Evolutionary conservation across 2,797 vertebrate species (phyloP), one percentile per base, ranked within the genome.

Genomic region (Glyptemys insculpta): DNA sequence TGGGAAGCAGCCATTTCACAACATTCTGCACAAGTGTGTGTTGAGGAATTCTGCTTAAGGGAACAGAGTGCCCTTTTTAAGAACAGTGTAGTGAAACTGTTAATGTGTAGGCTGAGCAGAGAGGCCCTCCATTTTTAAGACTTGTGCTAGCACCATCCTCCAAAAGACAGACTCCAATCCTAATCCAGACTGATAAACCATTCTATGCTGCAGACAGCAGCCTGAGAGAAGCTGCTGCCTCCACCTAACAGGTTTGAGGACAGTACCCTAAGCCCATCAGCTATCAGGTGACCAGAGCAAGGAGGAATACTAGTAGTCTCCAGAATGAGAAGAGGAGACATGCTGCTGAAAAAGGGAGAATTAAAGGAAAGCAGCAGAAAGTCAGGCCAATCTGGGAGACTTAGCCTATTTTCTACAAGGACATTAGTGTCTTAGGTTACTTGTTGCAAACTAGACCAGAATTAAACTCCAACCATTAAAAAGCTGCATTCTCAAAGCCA

Each of bases 391-490:
- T 19, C 47, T 49, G 62, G 57, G 56, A 59, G 62, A 50, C 7
- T 57, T 80, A 59, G 9, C 34, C 34, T 85, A 12, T 87, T 83
- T 57, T 44, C 2, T 74, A 34, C 72, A 94, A 91, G 79, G 94
- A 78, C 53, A 90, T 78, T 86, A 59, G 68, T 86, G 89, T 86
- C 87, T 90, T 88, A 94, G 86, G 74, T 92, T 93, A 82, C 83
- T 92, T 81, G 86, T 81, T 83, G 85, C 14, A 81, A 94, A 86
- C 83, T 68, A 83, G 85, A 96, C 72, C 92, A 92, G 96, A 92
- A 96, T 87, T 95, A 95, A 92, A 94, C 91, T 94, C 92, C 86
- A 83, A 72, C 72, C 81, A 90, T 93, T 94, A 93, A 94, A 78
- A 56, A 83, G 87, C 37, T 74, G 65, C 4, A 3, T 90, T 96